Base-by-base conservation (phyloP, 2,888 invertebrate genomes). In the Plagodis dolabraria region DNA sequence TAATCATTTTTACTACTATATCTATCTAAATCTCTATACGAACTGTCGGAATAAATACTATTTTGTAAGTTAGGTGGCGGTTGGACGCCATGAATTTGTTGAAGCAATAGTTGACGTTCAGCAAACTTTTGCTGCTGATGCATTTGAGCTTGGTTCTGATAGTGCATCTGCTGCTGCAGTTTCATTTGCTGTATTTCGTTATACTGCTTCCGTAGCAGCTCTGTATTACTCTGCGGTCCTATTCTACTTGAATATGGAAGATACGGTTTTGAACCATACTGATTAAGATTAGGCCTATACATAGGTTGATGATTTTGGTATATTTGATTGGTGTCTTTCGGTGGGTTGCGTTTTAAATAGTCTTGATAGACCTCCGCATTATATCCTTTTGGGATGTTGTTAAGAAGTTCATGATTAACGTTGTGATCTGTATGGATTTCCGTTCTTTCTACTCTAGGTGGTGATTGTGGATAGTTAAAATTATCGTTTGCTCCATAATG, bases 71-170 rank as follows among this genome's bases (percentile, higher is more conserved):
- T 92, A 0, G 92, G 88, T 7, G 92, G 90, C 9, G 92, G 92
- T 72, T 92, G 92, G 8, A 92, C 87, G n/a, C 93, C 93, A 51
- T 93, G 94, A 44, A 94, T 93, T 65, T 95, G 95, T 65, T 95
- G 94, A 65, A 94, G 93, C 58, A 95, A 77, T 11, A 94, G 83
- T 80, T 95, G 95, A 0, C 95, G 83, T 76, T 95, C 91, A 47
- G 95, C 95, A 78, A 95, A 95, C 52, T 94, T 94, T 62, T 94
- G 93, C 68, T 95, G 95, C 75, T 95, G 95, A 67, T 94, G 94
- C 85, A 94, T 93, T 69, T 93, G 91, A 33, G 95, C 94, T 74
- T 95, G 94, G 69, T 93, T 94, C 68, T 95, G 95, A 65, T 94
- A 94, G 68, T 94, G 94, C 74, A 95, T 80, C 76, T 95, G 95